These are phyloP conservation scores for Nemotelus nigrinus DNA, from an alignment of 2,888 invertebrate species.

Conservation along the genomic window DNA sequence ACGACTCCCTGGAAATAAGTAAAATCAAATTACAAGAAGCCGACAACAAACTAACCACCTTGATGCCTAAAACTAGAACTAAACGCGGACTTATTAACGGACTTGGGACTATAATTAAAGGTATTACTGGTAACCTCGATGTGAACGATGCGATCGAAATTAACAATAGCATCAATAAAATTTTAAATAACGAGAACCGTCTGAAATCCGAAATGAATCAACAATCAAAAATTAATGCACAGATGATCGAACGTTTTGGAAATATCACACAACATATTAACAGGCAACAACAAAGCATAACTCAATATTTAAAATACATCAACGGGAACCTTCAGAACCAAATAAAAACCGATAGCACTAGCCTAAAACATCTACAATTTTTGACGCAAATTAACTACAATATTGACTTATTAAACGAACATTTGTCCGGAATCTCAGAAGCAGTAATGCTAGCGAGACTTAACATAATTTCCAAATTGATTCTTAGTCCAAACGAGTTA, in stretches of 20 bases:
- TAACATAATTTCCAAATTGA: not conserved
- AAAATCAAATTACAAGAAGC: slow-evolving; percentile 2
- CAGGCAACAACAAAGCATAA: slow-evolving; percentile 21
- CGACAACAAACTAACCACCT: not conserved
- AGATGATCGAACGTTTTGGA: slow-evolving; percentile 31
- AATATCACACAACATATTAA: slow-evolving; percentile 40
- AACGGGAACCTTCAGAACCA: slow-evolving; percentile 1
- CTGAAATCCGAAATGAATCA: not conserved
- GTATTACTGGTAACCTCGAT: slow-evolving; percentile 29
- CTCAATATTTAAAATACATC: slow-evolving; percentile 3
- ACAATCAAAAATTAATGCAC: slow-evolving; percentile 22
- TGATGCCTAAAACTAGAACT: slow-evolving; percentile 10
- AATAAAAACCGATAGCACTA: slow-evolving; percentile 5
- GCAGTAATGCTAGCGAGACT: slow-evolving; percentile 10
- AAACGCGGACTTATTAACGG: slow-evolving; percentile 34
- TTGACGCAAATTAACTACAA: slow-evolving; percentile 21
- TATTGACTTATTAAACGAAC: not conserved
- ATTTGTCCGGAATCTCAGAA: not conserved
- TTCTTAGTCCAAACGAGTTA: not conserved
- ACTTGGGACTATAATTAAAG: slow-evolving; percentile 32
- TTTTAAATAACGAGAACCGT: slow-evolving; percentile 9
- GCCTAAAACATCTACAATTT: slow-evolving; percentile 3
- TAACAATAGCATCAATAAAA: too few relatives aligned
- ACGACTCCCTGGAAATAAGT: not conserved
- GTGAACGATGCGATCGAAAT: slow-evolving; percentile 29